Conservation (phyloP, 2,113 vertebrate genomes). For the Halcyon senegalensis region DNA sequence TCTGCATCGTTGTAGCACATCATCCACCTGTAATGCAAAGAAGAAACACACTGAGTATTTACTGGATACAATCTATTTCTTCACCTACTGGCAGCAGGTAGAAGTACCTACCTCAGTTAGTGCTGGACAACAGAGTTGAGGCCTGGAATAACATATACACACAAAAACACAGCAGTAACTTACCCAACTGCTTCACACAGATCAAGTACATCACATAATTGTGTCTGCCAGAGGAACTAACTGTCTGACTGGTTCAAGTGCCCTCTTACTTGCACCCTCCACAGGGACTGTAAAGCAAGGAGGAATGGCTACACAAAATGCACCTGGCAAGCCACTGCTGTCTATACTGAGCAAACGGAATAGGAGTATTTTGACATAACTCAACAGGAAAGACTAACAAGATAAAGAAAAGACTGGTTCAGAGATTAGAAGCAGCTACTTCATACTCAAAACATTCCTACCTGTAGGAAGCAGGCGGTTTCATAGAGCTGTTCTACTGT, state of each 20-base stretch:
- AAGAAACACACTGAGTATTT: neutral
- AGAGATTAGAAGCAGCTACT: neutral
- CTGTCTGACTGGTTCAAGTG: neutral
- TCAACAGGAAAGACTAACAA: neutral
- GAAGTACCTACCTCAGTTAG: neutral
- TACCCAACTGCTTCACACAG: neutral
- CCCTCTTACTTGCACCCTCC: neutral
- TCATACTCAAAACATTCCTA: constrained; percentile 40
- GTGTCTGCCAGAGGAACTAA: neutral
- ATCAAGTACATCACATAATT: neutral
- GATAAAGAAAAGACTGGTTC: neutral
- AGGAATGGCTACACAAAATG: neutral
- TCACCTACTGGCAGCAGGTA: neutral
- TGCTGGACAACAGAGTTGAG: neutral
- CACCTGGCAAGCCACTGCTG: neutral
- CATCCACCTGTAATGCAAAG: constrained; percentile 87
- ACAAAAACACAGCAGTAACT: neutral
- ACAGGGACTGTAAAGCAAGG: neutral
- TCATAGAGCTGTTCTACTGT: constrained; percentile 97
- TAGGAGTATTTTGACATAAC: neutral
- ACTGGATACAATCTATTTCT: neutral
- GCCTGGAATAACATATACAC: neutral
- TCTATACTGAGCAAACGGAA: neutral
- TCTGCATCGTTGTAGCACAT: constrained; percentile 90
- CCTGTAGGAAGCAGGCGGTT: constrained; percentile 98